Evolutionary conservation across 2,113 vertebrate genomes (phyloP).

Genomic region (Ptyas mucosa): DNA sequence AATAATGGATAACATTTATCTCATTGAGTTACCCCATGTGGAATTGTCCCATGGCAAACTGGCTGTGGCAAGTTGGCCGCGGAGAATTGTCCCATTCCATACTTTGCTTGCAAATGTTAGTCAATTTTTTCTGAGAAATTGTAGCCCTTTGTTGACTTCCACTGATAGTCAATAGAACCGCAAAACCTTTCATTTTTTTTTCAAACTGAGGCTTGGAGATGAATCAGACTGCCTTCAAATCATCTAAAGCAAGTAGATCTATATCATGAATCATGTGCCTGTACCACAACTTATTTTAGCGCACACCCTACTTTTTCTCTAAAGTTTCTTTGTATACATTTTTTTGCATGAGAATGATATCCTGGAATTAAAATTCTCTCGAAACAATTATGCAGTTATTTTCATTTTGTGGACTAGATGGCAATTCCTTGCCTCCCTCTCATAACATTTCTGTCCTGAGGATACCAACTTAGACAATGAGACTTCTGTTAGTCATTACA

Average conservation of each 20-base stretch:
- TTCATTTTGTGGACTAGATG: slow-evolving; percentile 25
- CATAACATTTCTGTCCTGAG: slow-evolving; percentile 48
- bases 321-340: neutral
- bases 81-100: neutral
- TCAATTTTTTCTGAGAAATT: neutral
- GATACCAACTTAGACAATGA: slow-evolving; percentile 35
- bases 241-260: neutral
- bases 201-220: neutral
- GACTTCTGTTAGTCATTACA: slow-evolving; percentile 51
- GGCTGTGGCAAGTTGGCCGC: neutral
- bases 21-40: neutral
- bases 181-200: neutral
- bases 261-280: neutral
- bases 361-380: neutral
- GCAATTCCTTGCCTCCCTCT: slow-evolving; percentile 35
- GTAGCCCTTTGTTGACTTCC: neutral
- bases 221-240: neutral
- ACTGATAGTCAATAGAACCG: neutral
- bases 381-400: slow-evolving; percentile 19
- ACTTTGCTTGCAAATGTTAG: neutral
- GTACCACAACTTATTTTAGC: neutral
- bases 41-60: neutral
- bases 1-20: neutral
- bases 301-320: neutral
- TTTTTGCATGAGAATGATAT: neutral